Evolutionary conservation across 2,888 invertebrate genomes (phyloP).

Genomic region (Geotrupes spiniger): DNA sequence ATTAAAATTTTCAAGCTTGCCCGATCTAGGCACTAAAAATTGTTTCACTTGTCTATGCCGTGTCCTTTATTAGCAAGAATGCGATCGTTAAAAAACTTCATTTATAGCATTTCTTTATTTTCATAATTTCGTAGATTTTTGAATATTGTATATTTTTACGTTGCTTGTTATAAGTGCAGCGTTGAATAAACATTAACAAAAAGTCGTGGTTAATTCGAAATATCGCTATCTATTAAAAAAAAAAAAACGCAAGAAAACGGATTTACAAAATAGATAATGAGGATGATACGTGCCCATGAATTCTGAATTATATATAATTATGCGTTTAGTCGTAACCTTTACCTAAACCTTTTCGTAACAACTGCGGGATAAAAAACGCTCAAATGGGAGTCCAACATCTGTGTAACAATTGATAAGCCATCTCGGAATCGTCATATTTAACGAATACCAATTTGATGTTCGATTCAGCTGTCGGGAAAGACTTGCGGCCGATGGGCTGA

Average conservation of each 20-base stretch:
- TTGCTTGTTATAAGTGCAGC: too few relatives aligned
- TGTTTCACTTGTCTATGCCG: too few relatives aligned
- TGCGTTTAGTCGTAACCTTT: slow-evolving; percentile 27
- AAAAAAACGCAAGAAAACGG: slow-evolving; percentile 9
- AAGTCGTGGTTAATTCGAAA: not conserved
- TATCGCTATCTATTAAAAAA: slow-evolving; percentile 1
- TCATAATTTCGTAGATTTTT: too few relatives aligned
- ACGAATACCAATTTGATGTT: slow-evolving; percentile 14
- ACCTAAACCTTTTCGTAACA: slow-evolving; percentile 21
- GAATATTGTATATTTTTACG: too few relatives aligned
- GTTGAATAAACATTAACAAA: slow-evolving; percentile 1
- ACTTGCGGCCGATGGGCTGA: not conserved
- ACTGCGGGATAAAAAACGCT: slow-evolving; percentile 3
- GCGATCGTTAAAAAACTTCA: too few relatives aligned
- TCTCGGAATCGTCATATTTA: slow-evolving; percentile 17
- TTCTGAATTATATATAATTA: slow-evolving; percentile 28
- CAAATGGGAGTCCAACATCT: slow-evolving; percentile 13
- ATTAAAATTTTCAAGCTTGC: too few relatives aligned
- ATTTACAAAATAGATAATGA: slow-evolving; percentile 21
- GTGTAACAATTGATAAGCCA: slow-evolving; percentile 19
- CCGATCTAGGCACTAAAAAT: too few relatives aligned
- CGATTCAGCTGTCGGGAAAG: slow-evolving; percentile 6
- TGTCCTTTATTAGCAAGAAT: too few relatives aligned
- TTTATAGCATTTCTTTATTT: too few relatives aligned
- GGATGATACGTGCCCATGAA: slow-evolving; percentile 17